Conservation (phyloP, 2,888 invertebrate species). For the Siphlonurus alternatus region DNA sequence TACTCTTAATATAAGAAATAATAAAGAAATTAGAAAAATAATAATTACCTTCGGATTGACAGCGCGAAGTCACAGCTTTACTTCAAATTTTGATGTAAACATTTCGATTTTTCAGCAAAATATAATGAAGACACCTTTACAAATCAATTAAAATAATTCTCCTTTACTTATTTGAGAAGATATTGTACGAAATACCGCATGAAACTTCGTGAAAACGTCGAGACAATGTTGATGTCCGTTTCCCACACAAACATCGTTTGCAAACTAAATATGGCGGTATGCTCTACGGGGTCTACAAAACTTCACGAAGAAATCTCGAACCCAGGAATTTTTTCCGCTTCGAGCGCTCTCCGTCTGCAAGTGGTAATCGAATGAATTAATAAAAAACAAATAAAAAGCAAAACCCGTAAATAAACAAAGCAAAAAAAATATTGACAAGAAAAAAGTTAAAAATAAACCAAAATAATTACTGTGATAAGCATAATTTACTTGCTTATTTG, state of each 20-base stretch:
- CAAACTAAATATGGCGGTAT: conserved; percentile 2
- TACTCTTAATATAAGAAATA: neutral
- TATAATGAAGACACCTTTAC: neutral
- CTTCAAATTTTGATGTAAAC: conserved; percentile 59
- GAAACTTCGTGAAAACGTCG: neutral
- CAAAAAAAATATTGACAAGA: neutral
- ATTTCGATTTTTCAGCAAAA: conserved; percentile 35
- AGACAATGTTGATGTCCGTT: neutral
- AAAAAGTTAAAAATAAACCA: no score
- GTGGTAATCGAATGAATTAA: neutral
- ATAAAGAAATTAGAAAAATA: conserved; percentile 15
- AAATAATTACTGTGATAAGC: no score
- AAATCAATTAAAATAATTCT: neutral
- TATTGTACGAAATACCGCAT: neutral
- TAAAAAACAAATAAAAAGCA: neutral
- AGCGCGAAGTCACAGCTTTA: conserved; percentile 40
- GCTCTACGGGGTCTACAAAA: neutral
- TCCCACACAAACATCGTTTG: conserved; percentile 2
- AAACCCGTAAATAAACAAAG: neutral
- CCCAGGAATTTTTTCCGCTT: neutral
- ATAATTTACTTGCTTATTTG: no score
- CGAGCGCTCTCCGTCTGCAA: neutral
- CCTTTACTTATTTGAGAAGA: neutral
- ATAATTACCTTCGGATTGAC: conserved; percentile 36
- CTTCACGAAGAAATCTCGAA: neutral